A percentile compares a stretch with the other conserved stretches of the same genome.
These are phyloP conservation scores for Halictus ligatus DNA, from an alignment of 2,888 invertebrate genomes.

Conservation along the genomic window DNA sequence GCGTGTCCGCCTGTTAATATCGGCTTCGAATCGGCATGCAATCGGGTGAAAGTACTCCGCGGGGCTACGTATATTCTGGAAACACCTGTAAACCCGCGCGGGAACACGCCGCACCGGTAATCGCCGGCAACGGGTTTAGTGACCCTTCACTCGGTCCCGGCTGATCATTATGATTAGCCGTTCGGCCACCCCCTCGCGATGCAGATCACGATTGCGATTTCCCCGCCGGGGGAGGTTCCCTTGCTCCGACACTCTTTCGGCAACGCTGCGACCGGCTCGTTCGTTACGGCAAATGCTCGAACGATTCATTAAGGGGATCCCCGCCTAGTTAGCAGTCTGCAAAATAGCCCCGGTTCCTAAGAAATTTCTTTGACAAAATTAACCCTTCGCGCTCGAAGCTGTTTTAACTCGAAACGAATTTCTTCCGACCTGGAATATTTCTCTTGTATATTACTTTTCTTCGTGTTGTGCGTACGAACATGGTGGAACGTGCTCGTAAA, in stretches of 20 bases:
- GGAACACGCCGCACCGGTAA: neutral
- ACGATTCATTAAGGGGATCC: neutral
- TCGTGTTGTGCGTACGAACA: too few relatives aligned
- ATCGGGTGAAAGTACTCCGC: slow-evolving; percentile 68
- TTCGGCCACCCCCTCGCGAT: neutral
- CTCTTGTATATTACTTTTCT: too few relatives aligned
- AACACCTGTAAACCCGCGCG: slow-evolving; percentile 42
- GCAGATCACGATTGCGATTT: slow-evolving; percentile 5
- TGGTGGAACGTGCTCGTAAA: too few relatives aligned
- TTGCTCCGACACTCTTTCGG: neutral
- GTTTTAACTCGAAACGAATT: too few relatives aligned
- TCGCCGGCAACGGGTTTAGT: slow-evolving; percentile 8
- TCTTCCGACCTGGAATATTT: too few relatives aligned
- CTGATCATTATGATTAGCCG: slow-evolving; percentile 6
- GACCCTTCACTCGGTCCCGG: slow-evolving; percentile 29
- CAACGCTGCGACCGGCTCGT: neutral
- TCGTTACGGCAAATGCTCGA: neutral
- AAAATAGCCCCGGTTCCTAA: neutral
- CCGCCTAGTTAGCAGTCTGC: neutral
- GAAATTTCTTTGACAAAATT: neutral
- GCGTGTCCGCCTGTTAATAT: slow-evolving; percentile 45
- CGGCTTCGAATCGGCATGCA: slow-evolving; percentile 35
- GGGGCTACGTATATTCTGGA: slow-evolving; percentile 55
- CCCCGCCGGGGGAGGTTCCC: neutral
- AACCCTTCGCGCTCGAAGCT: too few relatives aligned